Conservation (phyloP, 2,113 vertebrate species). For the Tachycineta bicolor region DNA sequence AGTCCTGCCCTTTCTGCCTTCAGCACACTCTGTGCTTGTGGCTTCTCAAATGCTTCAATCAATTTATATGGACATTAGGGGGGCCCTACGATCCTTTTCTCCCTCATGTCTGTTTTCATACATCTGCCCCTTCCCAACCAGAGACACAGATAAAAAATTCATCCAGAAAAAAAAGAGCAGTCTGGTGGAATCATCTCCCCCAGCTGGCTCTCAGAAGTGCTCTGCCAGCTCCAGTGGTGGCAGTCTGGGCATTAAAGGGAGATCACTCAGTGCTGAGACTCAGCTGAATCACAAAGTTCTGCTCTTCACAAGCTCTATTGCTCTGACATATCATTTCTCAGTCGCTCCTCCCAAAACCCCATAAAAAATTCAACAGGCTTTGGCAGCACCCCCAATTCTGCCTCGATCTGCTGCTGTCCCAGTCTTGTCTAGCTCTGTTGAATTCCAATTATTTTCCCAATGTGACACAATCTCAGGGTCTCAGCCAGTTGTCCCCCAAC, state of each 20-base stretch:
- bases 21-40: neutral
- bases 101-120: neutral
- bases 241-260: neutral
- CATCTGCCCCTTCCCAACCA: neutral
- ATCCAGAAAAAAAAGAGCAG: neutral
- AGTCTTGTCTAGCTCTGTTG: neutral
- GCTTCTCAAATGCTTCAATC: neutral
- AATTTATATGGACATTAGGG: neutral
- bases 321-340: neutral
- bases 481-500: neutral
- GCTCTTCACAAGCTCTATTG: neutral
- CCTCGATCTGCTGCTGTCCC: neutral
- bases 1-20: neutral
- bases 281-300: neutral
- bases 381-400: neutral
- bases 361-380: neutral
- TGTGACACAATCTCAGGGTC: neutral
- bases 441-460: neutral
- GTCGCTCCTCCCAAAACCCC: neutral
- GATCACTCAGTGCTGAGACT: neutral
- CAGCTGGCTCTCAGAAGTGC: accelerated
- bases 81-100: neutral
- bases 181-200: neutral
- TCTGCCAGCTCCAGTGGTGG: neutral
- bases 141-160: neutral